phyloP scores from a whole-genome alignment of 2,888 invertebrate genomes.

The Philopedon plagiatum region DNA sequence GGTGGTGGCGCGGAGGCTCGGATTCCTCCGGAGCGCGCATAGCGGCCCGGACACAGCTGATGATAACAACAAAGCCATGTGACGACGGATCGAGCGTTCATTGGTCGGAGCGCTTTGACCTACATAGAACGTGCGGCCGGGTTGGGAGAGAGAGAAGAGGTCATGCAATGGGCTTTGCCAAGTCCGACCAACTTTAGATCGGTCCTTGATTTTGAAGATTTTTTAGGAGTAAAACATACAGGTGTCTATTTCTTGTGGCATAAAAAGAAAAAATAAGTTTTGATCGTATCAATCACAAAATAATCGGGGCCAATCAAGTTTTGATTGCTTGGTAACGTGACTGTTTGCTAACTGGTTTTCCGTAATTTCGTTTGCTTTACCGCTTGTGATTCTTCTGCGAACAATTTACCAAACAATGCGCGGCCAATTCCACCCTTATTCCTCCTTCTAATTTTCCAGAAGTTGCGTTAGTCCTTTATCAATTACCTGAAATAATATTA shows the following conservation, averaged over 20 bases:
- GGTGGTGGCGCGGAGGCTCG: constrained; percentile 47
- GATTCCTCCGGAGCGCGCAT: constrained; percentile 54
- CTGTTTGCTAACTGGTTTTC: no score
- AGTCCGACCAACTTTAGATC: constrained; percentile 30
- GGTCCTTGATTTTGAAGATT: constrained; percentile 33
- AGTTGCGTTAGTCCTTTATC: no score
- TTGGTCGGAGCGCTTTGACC: constrained; percentile 69
- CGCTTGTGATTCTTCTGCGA: no score
- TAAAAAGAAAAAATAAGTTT: no score
- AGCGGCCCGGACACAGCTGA: constrained; percentile 74
- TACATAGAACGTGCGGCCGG: constrained; percentile 61
- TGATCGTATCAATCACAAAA: no score
- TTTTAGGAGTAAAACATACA: neutral
- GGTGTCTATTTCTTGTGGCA: neutral
- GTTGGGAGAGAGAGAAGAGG: constrained; percentile 41
- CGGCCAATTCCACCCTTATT: no score
- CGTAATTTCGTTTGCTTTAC: no score
- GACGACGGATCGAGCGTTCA: constrained; percentile 70
- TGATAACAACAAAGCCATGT: constrained; percentile 81
- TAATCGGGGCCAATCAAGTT: no score
- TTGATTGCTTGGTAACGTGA: no score
- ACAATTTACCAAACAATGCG: no score
- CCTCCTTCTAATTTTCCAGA: no score
- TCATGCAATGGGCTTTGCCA: constrained; percentile 43
- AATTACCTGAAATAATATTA: no score